These are phyloP conservation scores for Alethe castanea DNA, from an alignment of 2,113 vertebrate species.

Conservation along the genomic window DNA sequence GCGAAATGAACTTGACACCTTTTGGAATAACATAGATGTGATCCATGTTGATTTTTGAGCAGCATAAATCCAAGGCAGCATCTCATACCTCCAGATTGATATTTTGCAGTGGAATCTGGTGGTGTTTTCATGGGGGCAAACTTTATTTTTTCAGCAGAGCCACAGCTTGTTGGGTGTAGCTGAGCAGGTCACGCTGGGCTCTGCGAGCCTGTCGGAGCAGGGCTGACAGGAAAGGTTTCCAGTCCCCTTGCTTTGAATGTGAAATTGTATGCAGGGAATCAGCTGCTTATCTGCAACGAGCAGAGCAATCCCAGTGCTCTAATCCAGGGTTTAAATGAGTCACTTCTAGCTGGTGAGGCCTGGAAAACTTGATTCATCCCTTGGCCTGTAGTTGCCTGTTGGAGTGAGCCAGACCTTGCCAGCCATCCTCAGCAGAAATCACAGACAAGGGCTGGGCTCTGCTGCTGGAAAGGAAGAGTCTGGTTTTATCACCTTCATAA, in stretches of 20 bases:
- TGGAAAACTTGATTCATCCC: constrained; percentile 60
- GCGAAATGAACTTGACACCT: neutral
- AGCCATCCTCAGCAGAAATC: constrained; percentile 15
- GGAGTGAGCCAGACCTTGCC: neutral
- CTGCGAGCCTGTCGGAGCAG: neutral
- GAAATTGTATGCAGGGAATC: constrained; percentile 50
- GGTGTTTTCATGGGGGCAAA: neutral
- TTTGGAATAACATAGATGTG: neutral
- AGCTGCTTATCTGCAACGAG: constrained; percentile 51
- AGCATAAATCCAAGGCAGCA: neutral
- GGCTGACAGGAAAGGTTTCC: constrained; percentile 56
- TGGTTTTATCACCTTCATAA: neutral
- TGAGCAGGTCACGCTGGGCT: neutral
- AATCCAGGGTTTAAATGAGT: constrained; percentile 48
- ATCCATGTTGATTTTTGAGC: neutral
- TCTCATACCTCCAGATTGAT: neutral
- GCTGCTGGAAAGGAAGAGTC: neutral
- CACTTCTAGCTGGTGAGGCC: constrained; percentile 47
- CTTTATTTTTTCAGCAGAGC: neutral
- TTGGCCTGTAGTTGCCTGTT: constrained; percentile 32
- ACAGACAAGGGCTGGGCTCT: neutral
- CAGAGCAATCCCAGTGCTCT: constrained; percentile 48
- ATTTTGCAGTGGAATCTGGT: neutral
- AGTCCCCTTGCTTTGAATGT: constrained; percentile 50
- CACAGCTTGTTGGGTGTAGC: neutral